Evolutionary conservation across 2,797 vertebrate species (phyloP), one percentile per base, ranked within the genome.

Genomic region (Fratercula arctica): DNA sequence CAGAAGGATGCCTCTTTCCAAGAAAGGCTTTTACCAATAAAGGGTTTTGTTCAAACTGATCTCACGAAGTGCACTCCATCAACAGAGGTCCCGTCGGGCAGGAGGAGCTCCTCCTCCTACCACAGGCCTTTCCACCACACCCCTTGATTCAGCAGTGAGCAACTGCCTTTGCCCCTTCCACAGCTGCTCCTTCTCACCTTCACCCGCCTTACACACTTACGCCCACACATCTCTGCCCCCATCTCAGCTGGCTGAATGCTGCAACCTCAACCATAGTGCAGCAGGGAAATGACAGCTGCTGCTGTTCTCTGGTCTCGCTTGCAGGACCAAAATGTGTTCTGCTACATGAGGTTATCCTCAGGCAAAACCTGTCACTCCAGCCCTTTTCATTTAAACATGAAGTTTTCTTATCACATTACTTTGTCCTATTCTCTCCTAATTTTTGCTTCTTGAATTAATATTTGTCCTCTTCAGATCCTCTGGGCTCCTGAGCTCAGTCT

Each of bases 1-100:
- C 2, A 3, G 20, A 43, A 41, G 9, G 16, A 64, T 0, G 0
- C 13, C 21, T 37, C 16, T 72, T 46, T 25, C 18, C 1, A 2
- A 11, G 37, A 69, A 21, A 64, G 45, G 0, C 11, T 41, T 57
- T 63, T 24, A n/a, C 8, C 14, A 94, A 80, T 92, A 86, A 90
- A 85, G 3, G 2, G 0, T 11, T 74, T 70, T 3, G 2, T 3
- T 25, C 35, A 51, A 45, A 66, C 31, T 13, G 0, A 0, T 43
- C 11, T 7, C 16, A 33, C 8, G 13, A 15, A 18, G 13, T 59
- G 33, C 53, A 11, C 4, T 63, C 28, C 39, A 37, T 35, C 9
- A 21, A 8, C 13, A 39, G 23, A 16, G 2, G 23, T 35, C n/a
- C n/a, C 23, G 31, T 0, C 1, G 18, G 25, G 23, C 31, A 70